Base-by-base conservation (phyloP, 2,113 vertebrate species). In the Carollia perspicillata region DNA sequence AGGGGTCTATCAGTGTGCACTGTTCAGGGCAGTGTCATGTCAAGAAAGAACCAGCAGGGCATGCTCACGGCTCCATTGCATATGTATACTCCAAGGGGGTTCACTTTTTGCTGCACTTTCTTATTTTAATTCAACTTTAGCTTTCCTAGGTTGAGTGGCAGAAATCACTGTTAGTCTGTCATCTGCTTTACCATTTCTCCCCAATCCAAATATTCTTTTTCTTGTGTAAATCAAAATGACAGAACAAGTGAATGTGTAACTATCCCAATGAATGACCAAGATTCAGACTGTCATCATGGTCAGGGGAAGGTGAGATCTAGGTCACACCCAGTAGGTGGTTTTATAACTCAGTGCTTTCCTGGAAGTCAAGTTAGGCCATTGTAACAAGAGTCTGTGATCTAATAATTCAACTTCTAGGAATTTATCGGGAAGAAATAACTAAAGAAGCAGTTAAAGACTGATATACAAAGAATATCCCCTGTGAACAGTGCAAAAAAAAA, bases 361-460 rank as follows among this genome's bases (percentile, higher is more conserved):
- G 72, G 40, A 78, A 84, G 69, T 74, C 63, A 90, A 12, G 66
- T 93, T 80, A 68, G 66, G 75, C 47, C 75, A 66, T 10, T 4
- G 13, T 35, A 79, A 40, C 23, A 84, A 55, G 30, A 84, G 14
- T 18, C 68, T 77, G 14, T 81, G 35, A 63, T 42, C 49, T n/a
- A 80, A 11, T 85, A 44, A 49, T 84, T 80, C 14, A 14, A 78
- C 22, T 86, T 42, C 28, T 44, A 85, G 49, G 80, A 89, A 86
- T 97, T 69, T 89, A 75, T 75, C 16, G 16, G 16, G 42, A 94
- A 47, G 37, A 94, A 86, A 58, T 78, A 77, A 63, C 74, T 65
- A 9, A 66, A 47, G 6, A 92, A 81, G 28, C 28, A 87, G 71
- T 77, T 84, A 51, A 89, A 74, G 35, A 79, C 35, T 84, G 88